Evolutionary conservation across 2,888 invertebrate species (phyloP), one percentile per base, ranked within the genome.

Genomic region (Psococerastis gibbosa): DNA sequence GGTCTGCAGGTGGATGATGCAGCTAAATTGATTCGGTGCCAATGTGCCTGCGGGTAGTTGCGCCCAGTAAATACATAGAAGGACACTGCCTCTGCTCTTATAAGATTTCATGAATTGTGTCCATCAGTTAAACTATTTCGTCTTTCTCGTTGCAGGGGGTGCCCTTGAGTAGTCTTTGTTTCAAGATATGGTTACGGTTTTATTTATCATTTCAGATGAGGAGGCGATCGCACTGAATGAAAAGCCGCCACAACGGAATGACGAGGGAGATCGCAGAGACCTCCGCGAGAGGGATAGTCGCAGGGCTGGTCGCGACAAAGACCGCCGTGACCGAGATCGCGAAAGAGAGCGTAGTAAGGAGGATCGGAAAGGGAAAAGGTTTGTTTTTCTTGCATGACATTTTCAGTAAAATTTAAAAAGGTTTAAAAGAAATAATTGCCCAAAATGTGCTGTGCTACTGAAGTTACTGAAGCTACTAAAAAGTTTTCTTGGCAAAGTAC

Each of bases 271-370:
- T 31, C 33, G 51, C 8, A 38, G 51, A 27, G 52, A 51, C 17
- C 43, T 47, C 33, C 32, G 50, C 15, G 46, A 44, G 27, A 43
- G 54, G 45, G 51, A 51, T 38, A 46, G 52, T 32, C 27, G 27
- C 8, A 11, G n/a, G n/a, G 11, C 27, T 27, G 53, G 53, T n/a
- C 44, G 53, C 11, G 51, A 49, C 13, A 44, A 52, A 48, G 50
- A 50, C 22, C 47, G 52, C 41, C 47, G 52, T 35, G 52, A 52
- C 13, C 42, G 52, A 8, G 49, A 50, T 8, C 42, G 53, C 49
- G 49, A 51, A 43, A 43, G 49, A 41, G 42, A 43, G 22, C 31
- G 33, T 41, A 41, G 46, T 32, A 45, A 49, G 31, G 16, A 48
- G 35, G 48, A 47, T 31, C 35, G 49, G 34, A 46, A 48, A 6